phyloP scores from a whole-genome alignment of 2,113 vertebrate species.

The Brachypodius melanocephalos region DNA sequence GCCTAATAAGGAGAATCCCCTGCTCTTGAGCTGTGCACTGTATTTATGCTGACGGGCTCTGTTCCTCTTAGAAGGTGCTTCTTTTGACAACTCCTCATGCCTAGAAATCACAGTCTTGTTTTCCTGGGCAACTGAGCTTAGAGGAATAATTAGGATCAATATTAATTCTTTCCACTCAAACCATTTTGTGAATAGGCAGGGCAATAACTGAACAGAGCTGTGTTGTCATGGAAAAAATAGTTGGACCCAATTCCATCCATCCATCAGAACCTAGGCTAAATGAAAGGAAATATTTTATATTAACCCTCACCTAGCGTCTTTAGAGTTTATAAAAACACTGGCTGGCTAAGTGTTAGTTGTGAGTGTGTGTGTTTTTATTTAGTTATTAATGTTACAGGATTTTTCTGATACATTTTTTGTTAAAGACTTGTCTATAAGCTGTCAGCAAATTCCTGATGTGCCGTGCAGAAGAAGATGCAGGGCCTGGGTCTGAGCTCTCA shows the following conservation, averaged over 20 bases:
- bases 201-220: background rate
- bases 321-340: background rate
- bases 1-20: background rate
- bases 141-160: background rate
- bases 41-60: background rate
- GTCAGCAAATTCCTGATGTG: background rate
- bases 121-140: background rate
- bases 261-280: background rate
- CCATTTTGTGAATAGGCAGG: background rate
- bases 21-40: background rate
- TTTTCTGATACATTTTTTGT: background rate
- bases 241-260: background rate
- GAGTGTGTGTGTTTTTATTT: background rate
- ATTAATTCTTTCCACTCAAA: background rate
- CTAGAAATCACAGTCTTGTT: background rate
- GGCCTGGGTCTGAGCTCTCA: background rate
- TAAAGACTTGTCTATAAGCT: background rate
- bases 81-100: background rate
- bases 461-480: background rate
- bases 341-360: conserved; percentile 14
- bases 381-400: background rate
- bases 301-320: background rate
- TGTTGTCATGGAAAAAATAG: conserved; percentile 4
- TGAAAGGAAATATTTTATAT: background rate
- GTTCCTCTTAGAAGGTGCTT: background rate